These are phyloP conservation scores for Pithys albifrons DNA, from an alignment of 2,113 vertebrate species.

Conservation along the genomic window DNA sequence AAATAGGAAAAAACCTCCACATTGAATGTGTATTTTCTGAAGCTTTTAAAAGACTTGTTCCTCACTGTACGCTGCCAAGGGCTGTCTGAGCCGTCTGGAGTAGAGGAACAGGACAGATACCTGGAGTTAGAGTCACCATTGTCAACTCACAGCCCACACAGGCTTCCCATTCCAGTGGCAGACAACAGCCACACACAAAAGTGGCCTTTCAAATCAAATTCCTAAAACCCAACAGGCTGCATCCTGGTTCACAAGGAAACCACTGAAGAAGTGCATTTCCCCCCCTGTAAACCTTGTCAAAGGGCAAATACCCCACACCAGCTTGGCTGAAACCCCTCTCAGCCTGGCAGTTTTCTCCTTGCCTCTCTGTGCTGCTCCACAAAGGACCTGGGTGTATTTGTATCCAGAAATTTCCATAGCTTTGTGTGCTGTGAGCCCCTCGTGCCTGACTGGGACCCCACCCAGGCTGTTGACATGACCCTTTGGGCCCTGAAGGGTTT, in stretches of 20 bases:
- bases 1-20: neutral
- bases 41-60: neutral
- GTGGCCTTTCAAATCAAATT: neutral
- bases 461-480: neutral
- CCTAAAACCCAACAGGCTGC: neutral
- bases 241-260: neutral
- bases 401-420: neutral
- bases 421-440: fast-evolving
- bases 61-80: neutral
- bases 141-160: fast-evolving
- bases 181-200: neutral
- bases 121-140: neutral
- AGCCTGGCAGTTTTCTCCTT: neutral
- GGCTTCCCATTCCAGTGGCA: neutral
- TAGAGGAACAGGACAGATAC: neutral
- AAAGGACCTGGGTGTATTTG: neutral
- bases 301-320: neutral
- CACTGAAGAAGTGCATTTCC: neutral
- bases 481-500: neutral
- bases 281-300: neutral
- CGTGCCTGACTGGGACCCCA: neutral
- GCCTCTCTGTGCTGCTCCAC: neutral
- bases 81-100: neutral
- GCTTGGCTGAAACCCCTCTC: neutral
- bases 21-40: neutral